Base-by-base conservation (phyloP, 2,888 invertebrate genomes). In the Microplitis manilae region DNA sequence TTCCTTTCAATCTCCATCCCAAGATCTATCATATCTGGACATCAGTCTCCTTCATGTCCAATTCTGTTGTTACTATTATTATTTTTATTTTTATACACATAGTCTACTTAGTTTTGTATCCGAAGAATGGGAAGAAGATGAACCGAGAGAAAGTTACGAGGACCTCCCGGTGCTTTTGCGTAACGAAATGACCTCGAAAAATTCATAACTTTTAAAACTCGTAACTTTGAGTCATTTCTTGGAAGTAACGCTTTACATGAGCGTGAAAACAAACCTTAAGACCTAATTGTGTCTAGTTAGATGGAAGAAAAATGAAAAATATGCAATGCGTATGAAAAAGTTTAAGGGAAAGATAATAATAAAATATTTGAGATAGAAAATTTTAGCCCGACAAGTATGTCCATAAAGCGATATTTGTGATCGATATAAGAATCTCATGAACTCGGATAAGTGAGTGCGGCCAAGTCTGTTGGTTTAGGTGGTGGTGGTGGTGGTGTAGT, bases 351-450 rank as follows among this genome's bases (percentile, higher is more conserved):
- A 30, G 1, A 30, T 30, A 59, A 64, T 59, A 39, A 76, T 38
- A 70, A 65, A 72, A 60, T n/a, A 67, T 38, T 68, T 72, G 40
- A 67, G n/a, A 38, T 13, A 20, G 50, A 13, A 38, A 59, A 50
- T 50, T 70, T n/a, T 59, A 69, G 70, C 50, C 13, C 50, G 50
- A 50, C 8, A 13, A 50, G 13, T 13, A 50, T 13, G 50, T 68
- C 67, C 68, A 72, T 67, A 76, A 30, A 15, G 61, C 73, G 72
- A 80, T 80, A 81, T 81, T 81, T 81, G 79, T 79, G 79, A 80
- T 80, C 79, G 79, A 81, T 79, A 78, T 79, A 73, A 72, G 79
- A 75, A 80, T 77, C 77, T 73, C 74, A 71, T 74, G 73, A 72
- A 75, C 50, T 73, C 71, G 76, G 76, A 62, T 50, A 50, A 64